A percentile compares a stretch with the other conserved stretches of the same genome.
These are phyloP conservation scores for Cryptocheilus praepositus DNA, from an alignment of 2,888 invertebrate genomes.

Conservation along the genomic window DNA sequence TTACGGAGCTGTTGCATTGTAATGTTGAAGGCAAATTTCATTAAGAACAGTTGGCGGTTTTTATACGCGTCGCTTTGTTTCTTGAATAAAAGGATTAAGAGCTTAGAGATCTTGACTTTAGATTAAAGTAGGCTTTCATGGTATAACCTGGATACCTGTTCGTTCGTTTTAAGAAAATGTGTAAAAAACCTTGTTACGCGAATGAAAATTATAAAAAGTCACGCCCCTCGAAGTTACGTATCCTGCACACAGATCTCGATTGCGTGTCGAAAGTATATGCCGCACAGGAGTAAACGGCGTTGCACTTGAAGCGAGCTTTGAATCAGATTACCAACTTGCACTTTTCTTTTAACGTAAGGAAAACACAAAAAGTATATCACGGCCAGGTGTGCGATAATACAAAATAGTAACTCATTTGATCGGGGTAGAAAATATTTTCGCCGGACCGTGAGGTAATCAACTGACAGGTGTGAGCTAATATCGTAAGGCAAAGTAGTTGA, in stretches of 20 bases:
- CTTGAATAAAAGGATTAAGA: no score
- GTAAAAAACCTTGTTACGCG: no score
- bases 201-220: no score
- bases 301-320: conserved; percentile 43
- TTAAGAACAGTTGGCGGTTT: no score
- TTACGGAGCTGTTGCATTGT: no score
- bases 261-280: conserved; percentile 44
- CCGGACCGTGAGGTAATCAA: neutral
- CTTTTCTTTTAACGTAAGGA: conserved; percentile 36
- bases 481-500: neutral
- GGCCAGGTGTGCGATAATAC: neutral
- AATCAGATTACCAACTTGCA: conserved; percentile 49
- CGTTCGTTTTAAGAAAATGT: no score
- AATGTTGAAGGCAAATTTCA: no score
- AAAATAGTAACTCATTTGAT: neutral
- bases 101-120: no score
- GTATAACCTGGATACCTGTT: no score
- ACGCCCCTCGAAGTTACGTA: conserved; percentile 13
- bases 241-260: conserved; percentile 45
- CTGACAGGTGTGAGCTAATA: no score
- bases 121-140: no score
- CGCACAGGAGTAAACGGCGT: conserved; percentile 46
- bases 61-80: no score
- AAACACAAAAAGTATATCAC: conserved; percentile 22
- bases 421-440: conserved; percentile 1